Base-by-base conservation (phyloP, 2,888 invertebrate genomes). In the Belgica antarctica region DNA sequence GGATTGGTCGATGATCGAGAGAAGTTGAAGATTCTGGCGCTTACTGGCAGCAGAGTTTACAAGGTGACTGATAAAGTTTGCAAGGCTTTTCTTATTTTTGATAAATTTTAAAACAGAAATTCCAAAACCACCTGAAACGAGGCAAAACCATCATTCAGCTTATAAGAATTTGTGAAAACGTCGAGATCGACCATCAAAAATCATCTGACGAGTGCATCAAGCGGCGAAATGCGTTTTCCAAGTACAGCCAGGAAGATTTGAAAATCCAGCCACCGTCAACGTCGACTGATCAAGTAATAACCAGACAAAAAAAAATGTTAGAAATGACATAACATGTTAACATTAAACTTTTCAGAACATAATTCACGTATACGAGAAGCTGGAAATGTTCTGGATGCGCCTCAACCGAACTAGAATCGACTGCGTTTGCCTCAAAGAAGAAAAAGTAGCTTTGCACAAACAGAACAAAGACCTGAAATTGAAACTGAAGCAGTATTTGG, bases 381-480 rank as follows among this genome's bases (percentile, higher is more conserved):
- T 91, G 81, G 87, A 88, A 72, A 87, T 86, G 73, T 90, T 92
- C 76, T 86, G 91, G 84, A 79, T 83, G 71, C 82, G 85, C 10
- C 84, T 82, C 70, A 87, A 86, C 76, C 81, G 83, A 72, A 83
- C 83, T 1, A 74, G 82, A 19, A 77, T 85, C 57, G 86, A 84
- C 74, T 82, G 81, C 61, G 80, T 82, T 27, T 82, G 81, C 7
- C 76, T 84, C 71, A 80, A 75, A 72, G 82, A 78, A 62, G 77
- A 79, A 52, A 78, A 79, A 68, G 71, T 72, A 0, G 66, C 72
- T 1, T 74, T 86, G 46, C 77, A 82, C 4, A 80, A 82, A 65
- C 88, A 89, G 76, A 91, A 92, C 76, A 79, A 82, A 5, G 81
- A 83, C 65, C 75, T 89, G n/a, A 86, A 85, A 75, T 78, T 81